Evolutionary conservation across 2,113 vertebrate species (phyloP), one percentile per base, ranked within the genome.

Genomic region (Ibidorhyncha struthersii): DNA sequence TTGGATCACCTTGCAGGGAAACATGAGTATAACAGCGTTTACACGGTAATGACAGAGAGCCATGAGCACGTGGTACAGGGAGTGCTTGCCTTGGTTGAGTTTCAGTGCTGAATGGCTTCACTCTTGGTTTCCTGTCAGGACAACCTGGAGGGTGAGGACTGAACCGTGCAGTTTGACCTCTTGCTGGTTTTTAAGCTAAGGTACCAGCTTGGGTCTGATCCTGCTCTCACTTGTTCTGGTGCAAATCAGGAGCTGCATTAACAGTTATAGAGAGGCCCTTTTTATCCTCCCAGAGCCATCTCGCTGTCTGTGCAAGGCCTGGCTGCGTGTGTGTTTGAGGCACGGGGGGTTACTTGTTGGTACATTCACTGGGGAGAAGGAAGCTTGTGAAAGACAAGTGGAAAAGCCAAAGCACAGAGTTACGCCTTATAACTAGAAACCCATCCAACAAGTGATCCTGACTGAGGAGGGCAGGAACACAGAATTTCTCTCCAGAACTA

Each of bases 341-440:
- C 25, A 17, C 10, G 53, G 47, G 40, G 30, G 41, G 10, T 92
- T 88, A n/a, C 23, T 67, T 86, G 63, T 91, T 89, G 87, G 65
- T 92, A 16, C 53, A 63, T 58, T 40, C 10, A 16, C 40, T 89
- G 32, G 49, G 56, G 49, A 96, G 78, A 85, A 76, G 80, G 82
- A 87, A 72, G 32, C n/a, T 82, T 72, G 63, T 77, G 82, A 83
- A 91, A 85, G 78, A 65, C 41, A 40, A 79, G 56, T 47, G 47
- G 66, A 91, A 94, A 93, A 95, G 82, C 94, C 78, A 87, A 92
- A 97, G 90, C 89, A 93, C 52, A 84, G 76, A 95, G 71, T 67
- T 67, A 86, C 1, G 58, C 71, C 93, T 96, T 96, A 66, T 26
- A 85, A 58, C 26, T 84, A 78, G 91, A 88, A 79, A 89, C 19